Conservation (phyloP, 2,113 vertebrate species). For the Pogonocichla stellata region DNA sequence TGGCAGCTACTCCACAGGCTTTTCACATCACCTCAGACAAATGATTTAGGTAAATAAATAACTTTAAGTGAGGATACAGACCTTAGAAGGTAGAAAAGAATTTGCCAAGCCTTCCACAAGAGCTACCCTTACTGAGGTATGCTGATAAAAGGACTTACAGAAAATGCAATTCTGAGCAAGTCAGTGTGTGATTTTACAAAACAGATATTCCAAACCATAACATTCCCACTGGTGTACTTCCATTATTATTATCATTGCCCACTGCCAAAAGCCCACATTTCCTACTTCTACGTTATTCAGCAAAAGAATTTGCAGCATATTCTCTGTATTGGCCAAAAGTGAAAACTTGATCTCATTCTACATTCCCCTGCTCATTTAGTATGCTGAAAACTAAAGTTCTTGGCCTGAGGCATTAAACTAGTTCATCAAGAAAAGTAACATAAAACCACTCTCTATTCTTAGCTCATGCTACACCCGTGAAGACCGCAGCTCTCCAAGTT, state of each 20-base stretch:
- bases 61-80: background rate
- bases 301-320: background rate
- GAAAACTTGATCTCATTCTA: background rate
- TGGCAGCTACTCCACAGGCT: background rate
- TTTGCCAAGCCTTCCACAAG: background rate
- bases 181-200: background rate
- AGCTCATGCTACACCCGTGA: fast-evolving
- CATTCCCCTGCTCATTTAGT: background rate
- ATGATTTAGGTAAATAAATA: background rate
- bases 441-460: background rate
- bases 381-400: background rate
- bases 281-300: background rate
- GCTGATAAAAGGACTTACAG: background rate
- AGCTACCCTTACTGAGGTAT: background rate
- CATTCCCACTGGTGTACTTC: background rate
- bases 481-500: background rate
- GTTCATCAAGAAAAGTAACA: background rate
- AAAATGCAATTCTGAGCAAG: background rate
- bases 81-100: background rate
- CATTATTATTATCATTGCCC: background rate
- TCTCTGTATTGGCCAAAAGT: background rate
- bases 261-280: background rate
- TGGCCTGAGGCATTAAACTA: background rate
- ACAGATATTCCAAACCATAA: background rate
- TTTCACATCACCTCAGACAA: background rate